A percentile compares a stretch with the other conserved stretches of the same genome.
These are phyloP conservation scores for Liodrosophila aerea DNA, from an alignment of 2,888 invertebrate genomes.

Conservation along the genomic window DNA sequence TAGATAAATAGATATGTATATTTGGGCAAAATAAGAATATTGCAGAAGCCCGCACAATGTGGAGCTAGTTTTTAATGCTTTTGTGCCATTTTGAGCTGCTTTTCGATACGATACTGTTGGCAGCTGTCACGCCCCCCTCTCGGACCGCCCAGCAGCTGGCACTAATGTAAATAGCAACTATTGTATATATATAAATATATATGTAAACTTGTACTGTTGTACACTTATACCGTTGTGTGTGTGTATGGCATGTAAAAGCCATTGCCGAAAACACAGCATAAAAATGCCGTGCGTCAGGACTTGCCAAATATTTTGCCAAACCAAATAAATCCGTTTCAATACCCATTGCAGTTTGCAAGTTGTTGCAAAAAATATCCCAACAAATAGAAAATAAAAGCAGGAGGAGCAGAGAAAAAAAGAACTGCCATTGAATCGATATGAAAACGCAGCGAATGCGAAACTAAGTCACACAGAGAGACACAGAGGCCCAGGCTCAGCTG, in stretches of 20 bases:
- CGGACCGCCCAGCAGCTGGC: constrained; percentile 26
- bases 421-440: constrained; percentile 27
- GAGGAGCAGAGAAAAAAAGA: neutral
- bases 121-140: constrained; percentile 40
- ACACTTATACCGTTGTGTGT: constrained; percentile 1
- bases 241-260: constrained; percentile 56
- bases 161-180: constrained; percentile 61
- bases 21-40: constrained; percentile 8
- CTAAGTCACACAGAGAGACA: constrained; percentile 5
- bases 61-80: constrained; percentile 39
- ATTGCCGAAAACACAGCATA: constrained; percentile 40
- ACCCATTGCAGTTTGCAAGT: constrained; percentile 19
- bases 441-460: constrained; percentile 50
- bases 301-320: constrained; percentile 71
- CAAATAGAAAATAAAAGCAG: neutral
- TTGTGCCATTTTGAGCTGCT: constrained; percentile 50
- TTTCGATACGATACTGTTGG: constrained; percentile 32
- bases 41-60: constrained; percentile 17
- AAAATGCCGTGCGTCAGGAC: constrained; percentile 65
- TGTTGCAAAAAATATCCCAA: constrained; percentile 2
- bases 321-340: constrained; percentile 74
- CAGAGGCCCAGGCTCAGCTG: constrained; percentile 37
- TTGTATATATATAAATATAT: constrained; percentile 23
- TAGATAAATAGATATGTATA: constrained; percentile 5
- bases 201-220: constrained; percentile 1